Evolutionary conservation across 2,888 invertebrate species (phyloP).

Genomic region (Sinotaia quadrata): DNA sequence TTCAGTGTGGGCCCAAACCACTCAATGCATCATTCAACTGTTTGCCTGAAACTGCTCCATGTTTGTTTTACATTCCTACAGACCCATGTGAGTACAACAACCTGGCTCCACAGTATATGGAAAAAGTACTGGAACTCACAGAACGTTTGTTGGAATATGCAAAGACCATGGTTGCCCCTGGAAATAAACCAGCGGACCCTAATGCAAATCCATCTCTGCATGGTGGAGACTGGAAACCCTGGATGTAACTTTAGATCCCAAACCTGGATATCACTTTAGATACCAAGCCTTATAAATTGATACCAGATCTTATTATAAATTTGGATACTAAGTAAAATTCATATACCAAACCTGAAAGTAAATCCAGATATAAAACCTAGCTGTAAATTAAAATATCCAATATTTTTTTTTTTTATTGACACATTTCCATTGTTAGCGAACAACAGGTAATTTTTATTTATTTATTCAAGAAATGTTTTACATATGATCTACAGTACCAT

Average conservation of each 20-base stretch:
- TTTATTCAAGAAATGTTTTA: too few species aligned
- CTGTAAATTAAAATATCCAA: too few species aligned
- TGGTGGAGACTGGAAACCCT: conserved; percentile 81
- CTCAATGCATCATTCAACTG: conserved; percentile 75
- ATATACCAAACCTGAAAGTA: background rate
- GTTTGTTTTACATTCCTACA: conserved; percentile 84
- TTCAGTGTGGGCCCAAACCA: conserved; percentile 66
- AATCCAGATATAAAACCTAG: too few species aligned
- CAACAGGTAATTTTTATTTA: too few species aligned
- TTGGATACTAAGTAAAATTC: background rate
- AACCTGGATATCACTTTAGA: background rate
- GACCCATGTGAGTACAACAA: conserved; percentile 92
- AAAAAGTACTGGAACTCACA: conserved; percentile 60
- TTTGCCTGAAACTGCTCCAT: conserved; percentile 79
- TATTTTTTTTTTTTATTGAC: too few species aligned
- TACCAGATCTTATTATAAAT: background rate
- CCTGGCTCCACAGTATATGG: conserved; percentile 61
- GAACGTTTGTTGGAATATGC: conserved; percentile 76
- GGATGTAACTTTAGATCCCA: conserved; percentile 72
- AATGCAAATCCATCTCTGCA: conserved; percentile 83
- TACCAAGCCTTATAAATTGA: background rate
- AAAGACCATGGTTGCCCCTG: conserved; percentile 82
- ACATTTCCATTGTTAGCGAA: too few species aligned
- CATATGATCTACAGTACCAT: too few species aligned
- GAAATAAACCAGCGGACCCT: conserved; percentile 81